Evolutionary conservation across 2,113 vertebrate species (phyloP).

Genomic region (Loxodonta africana): DNA sequence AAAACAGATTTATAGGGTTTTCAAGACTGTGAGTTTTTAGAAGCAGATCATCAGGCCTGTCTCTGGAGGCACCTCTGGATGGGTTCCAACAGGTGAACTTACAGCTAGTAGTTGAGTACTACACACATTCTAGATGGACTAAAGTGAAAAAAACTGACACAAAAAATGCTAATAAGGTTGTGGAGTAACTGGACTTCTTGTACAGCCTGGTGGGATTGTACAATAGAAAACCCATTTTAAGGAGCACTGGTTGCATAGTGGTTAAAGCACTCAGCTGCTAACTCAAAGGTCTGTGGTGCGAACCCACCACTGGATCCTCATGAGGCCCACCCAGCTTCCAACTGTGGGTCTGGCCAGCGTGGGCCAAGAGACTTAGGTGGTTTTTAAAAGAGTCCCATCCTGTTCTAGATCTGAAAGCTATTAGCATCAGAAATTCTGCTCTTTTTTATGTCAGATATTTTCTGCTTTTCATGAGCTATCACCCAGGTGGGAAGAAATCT

Average conservation of each 20-base stretch:
- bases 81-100: not conserved
- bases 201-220: no score
- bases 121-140: not conserved
- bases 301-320: accelerated
- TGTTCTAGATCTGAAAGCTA: not conserved
- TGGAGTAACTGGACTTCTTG: not conserved
- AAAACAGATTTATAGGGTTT: not conserved
- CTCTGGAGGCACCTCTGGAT: not conserved
- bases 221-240: no score
- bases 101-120: not conserved
- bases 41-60: not conserved
- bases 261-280: no score
- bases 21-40: not conserved
- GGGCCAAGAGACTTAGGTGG: not conserved
- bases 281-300: no score
- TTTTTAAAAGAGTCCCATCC: not conserved
- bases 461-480: not conserved
- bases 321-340: not conserved
- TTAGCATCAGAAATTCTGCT: not conserved
- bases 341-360: not conserved
- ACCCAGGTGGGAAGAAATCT: not conserved
- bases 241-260: no score
- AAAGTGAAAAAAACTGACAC: not conserved
- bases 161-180: not conserved
- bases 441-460: not conserved